Evolutionary conservation across 2,113 vertebrate species (phyloP).

Genomic region (Athene noctua): DNA sequence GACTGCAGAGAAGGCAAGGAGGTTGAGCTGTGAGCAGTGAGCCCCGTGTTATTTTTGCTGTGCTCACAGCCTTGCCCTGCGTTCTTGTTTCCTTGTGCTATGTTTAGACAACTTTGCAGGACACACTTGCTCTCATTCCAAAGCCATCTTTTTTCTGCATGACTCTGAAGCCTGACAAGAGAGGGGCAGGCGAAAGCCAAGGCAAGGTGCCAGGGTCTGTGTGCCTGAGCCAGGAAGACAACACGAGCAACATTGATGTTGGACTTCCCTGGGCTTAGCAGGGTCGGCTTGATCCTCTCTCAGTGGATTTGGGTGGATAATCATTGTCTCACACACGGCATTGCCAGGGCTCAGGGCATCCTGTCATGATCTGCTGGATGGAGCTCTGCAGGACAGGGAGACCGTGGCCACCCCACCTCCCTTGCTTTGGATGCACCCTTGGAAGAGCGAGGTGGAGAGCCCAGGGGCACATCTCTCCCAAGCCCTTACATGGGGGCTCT

Average conservation of each 20-base stretch:
- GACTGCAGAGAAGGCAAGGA: not conserved
- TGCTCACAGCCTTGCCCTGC: not conserved
- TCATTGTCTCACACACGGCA: not conserved
- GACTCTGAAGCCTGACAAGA: not conserved
- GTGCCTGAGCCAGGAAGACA: not conserved
- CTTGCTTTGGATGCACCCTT: not conserved
- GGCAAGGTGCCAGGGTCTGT: not conserved
- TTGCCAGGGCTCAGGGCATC: not conserved
- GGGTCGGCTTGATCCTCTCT: not conserved
- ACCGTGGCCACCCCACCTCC: fast-evolving
- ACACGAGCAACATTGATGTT: not conserved
- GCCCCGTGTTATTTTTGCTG: constrained; percentile 4
- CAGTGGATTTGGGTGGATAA: not conserved
- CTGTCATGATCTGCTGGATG: not conserved
- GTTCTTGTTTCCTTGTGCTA: constrained; percentile 22
- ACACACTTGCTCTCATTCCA: not conserved
- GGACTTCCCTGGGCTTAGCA: not conserved
- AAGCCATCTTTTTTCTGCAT: constrained; percentile 13
- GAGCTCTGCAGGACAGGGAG: not conserved
- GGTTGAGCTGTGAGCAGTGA: not conserved
- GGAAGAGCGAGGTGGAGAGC: not conserved
- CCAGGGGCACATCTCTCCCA: fast-evolving
- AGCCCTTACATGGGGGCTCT: fast-evolving
- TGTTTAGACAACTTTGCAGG: constrained; percentile 54
- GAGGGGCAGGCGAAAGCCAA: not conserved